Percentiles rank a stretch among this genome's conserved stretches.
These are phyloP conservation scores for Thunnus maccoyii DNA, from an alignment of 2,113 vertebrate species.

Conservation along the genomic window DNA sequence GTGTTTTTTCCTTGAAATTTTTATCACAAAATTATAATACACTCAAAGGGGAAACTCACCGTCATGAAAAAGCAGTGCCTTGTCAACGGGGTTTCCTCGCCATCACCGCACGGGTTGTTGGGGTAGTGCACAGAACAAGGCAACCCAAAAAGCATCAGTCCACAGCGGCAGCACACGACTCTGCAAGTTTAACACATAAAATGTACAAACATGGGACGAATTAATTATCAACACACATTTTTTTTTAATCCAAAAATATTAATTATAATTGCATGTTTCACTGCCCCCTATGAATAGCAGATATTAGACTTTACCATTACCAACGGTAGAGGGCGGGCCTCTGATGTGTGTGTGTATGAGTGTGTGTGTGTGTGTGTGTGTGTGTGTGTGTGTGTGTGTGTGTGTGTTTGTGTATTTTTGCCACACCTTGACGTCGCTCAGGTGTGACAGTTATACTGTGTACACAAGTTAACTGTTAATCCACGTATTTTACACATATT, in stretches of 20 bases:
- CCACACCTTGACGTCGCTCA: constrained; percentile 77
- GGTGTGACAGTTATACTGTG: constrained; percentile 23
- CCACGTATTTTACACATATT: too few species aligned
- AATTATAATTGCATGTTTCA: background rate
- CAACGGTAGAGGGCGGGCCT: constrained; percentile 80
- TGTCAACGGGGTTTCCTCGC: constrained; percentile 99
- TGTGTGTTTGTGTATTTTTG: too few species aligned
- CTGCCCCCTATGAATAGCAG: background rate
- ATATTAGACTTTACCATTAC: constrained; percentile 54
- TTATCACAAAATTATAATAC: constrained; percentile 99
- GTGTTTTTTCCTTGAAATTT: constrained; percentile 99
- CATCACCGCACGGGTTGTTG: constrained; percentile 98
- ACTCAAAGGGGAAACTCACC: constrained; percentile 99
- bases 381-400: too few species aligned
- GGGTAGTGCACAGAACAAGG: constrained; percentile 83
- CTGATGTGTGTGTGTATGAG: constrained; percentile 24
- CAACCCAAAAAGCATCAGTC: constrained; percentile 59
- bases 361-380: background rate
- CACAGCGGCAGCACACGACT: constrained; percentile 16
- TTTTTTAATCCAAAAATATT: background rate
- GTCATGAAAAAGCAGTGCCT: constrained; percentile 99
- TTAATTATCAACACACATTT: background rate
- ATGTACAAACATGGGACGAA: background rate
- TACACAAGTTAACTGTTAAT: background rate
- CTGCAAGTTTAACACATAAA: constrained; percentile 26